These are phyloP conservation scores for Deroplatys truncata DNA, from an alignment of 2,888 invertebrate genomes.

Conservation along the genomic window DNA sequence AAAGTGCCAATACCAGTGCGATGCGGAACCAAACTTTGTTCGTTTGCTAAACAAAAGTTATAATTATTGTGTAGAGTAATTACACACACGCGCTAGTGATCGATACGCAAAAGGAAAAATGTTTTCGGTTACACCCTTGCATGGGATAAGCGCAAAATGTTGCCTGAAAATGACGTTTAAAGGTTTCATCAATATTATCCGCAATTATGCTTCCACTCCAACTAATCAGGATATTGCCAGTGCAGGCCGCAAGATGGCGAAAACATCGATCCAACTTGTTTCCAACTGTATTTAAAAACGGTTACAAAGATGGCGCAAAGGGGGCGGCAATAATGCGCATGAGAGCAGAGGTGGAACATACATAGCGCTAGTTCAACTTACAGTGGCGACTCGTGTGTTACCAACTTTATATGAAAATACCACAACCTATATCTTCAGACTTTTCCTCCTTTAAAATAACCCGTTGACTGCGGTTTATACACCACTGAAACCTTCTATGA, in stretches of 20 bases:
- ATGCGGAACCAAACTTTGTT: neutral
- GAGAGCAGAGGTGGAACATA: neutral
- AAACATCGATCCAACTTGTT: constrained; percentile 6
- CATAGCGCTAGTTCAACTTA: neutral
- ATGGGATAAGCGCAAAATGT: neutral
- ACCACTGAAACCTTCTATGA: too few relatives aligned
- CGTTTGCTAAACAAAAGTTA: neutral
- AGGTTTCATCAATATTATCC: constrained; percentile 9
- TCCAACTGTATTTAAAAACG: constrained; percentile 11
- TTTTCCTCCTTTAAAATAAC: too few relatives aligned
- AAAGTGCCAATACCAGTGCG: neutral
- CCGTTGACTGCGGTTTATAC: too few relatives aligned
- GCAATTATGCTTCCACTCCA: constrained; percentile 5
- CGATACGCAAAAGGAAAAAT: neutral
- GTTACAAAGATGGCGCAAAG: constrained; percentile 8
- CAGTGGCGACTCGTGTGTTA: neutral
- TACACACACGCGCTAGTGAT: neutral
- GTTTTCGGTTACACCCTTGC: neutral
- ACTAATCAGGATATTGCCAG: neutral
- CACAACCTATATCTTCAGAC: too few relatives aligned
- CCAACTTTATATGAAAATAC: neutral
- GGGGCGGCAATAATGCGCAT: neutral
- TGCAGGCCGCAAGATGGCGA: neutral
- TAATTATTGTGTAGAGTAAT: neutral
- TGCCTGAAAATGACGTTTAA: neutral